A percentile compares a stretch with the other conserved stretches of the same genome.
Conservation (phyloP, 1,140 invertebrate species). For the Drosophila nikananu region DNA sequence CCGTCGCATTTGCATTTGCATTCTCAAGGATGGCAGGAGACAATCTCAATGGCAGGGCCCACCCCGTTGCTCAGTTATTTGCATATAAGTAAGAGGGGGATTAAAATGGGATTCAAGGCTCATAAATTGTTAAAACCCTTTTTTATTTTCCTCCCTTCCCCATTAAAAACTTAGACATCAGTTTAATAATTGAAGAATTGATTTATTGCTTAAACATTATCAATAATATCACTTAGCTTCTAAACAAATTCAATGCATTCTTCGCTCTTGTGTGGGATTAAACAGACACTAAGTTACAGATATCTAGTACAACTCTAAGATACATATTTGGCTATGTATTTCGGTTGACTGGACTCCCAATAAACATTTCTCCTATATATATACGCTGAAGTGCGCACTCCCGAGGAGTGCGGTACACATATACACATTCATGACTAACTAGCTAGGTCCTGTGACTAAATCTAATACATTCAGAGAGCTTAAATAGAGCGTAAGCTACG, state of each 20-base stretch:
- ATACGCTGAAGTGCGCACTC: slow-evolving; percentile 8
- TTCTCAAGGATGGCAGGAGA: slow-evolving; percentile 39
- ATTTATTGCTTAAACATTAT: slow-evolving; percentile 83
- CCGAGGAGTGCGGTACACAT: slow-evolving; percentile 36
- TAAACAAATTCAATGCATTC: slow-evolving; percentile 79
- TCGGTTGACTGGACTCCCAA: slow-evolving; percentile 32
- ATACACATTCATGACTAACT: slow-evolving; percentile 67
- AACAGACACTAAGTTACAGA: slow-evolving; percentile 56
- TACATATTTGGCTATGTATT: slow-evolving; percentile 48
- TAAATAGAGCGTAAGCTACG: slow-evolving; percentile 9
- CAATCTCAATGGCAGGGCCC: slow-evolving; percentile 31
- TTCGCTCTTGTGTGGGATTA: slow-evolving; percentile 37
- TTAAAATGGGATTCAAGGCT: not conserved
- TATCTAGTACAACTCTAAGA: slow-evolving; percentile 50
- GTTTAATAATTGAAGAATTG: slow-evolving; percentile 74
- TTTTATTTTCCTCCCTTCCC: not conserved
- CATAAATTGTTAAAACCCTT: not conserved
- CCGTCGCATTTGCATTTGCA: slow-evolving; percentile 74
- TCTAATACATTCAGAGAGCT: slow-evolving; percentile 38
- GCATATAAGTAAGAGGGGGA: slow-evolving; percentile 36
- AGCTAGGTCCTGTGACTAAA: slow-evolving; percentile 35
- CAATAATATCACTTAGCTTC: slow-evolving; percentile 80
- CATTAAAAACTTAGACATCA: not conserved
- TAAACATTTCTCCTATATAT: slow-evolving; percentile 19
- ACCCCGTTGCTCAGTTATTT: slow-evolving; percentile 56